Percentiles rank a stretch among this genome's conserved stretches.
phyloP scores from a whole-genome alignment of 2,888 invertebrate species.

The Busseola fusca region DNA sequence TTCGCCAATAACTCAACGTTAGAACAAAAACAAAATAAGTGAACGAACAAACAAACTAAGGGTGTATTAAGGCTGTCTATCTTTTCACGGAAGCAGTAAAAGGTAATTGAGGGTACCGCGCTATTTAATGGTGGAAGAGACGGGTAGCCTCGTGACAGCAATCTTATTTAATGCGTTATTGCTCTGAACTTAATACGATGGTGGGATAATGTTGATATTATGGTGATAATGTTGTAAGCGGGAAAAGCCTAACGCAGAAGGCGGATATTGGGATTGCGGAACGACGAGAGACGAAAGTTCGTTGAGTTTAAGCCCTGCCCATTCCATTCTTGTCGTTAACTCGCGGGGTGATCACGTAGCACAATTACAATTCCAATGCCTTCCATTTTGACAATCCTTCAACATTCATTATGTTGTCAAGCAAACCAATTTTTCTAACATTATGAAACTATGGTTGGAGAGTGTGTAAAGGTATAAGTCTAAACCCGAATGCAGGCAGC shows the following conservation, averaged over 20 bases:
- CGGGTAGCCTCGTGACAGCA: constrained; percentile 26
- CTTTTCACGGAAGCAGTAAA: constrained; percentile 54
- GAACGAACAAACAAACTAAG: constrained; percentile 53
- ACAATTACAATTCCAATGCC: not conserved
- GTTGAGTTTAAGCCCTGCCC: constrained; percentile 8
- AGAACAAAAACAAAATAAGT: constrained; percentile 56
- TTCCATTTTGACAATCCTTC: too few species aligned
- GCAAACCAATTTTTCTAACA: not conserved
- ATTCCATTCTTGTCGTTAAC: not conserved
- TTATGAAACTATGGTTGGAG: too few species aligned
- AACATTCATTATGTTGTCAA: too few species aligned
- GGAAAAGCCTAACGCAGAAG: constrained; percentile 1
- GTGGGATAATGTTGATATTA: constrained; percentile 46
- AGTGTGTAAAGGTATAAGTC: too few species aligned
- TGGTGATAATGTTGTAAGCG: constrained; percentile 29
- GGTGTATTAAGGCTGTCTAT: constrained; percentile 56
- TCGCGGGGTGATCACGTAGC: not conserved
- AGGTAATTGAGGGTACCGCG: constrained; percentile 53
- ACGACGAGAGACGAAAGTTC: not conserved
- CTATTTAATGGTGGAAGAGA: constrained; percentile 50
- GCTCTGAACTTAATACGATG: constrained; percentile 51
- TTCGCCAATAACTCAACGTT: constrained; percentile 43
- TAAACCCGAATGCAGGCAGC: too few species aligned
- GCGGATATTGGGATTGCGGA: not conserved
- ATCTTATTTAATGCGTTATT: constrained; percentile 55